A percentile compares a stretch with the other conserved stretches of the same genome.
Conservation (phyloP, 2,113 vertebrate genomes). For the Podarcis cretensis region DNA sequence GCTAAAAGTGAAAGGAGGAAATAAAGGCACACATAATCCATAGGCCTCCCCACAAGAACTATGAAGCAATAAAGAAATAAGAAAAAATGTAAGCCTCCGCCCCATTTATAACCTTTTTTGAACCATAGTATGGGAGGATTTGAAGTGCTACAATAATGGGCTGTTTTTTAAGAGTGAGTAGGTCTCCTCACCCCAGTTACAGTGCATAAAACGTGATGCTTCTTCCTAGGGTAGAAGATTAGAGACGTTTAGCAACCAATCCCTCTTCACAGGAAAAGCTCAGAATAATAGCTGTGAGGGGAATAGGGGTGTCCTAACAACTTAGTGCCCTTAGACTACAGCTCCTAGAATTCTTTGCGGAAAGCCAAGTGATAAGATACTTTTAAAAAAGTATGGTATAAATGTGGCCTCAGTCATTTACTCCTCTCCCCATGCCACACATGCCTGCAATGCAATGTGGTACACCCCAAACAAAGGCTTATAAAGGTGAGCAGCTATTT, state of each 20-base stretch:
- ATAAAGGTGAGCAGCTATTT: neutral
- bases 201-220: neutral
- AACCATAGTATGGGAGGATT: neutral
- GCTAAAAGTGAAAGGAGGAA: neutral
- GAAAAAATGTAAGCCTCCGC: neutral
- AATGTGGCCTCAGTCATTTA: too few species aligned
- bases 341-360: too few species aligned
- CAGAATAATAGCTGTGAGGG: too few species aligned
- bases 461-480: neutral
- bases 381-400: too few species aligned
- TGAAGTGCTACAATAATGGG: neutral
- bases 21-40: too few species aligned
- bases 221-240: neutral
- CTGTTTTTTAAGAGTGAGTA: neutral
- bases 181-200: neutral
- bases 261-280: too few species aligned
- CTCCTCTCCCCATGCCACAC: neutral
- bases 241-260: too few species aligned
- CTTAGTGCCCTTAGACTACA: too few species aligned
- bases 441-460: neutral
- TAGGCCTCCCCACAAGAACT: too few species aligned
- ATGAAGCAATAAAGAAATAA: neutral
- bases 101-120: neutral
- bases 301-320: too few species aligned
- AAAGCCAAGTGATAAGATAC: too few species aligned